Percentiles rank a stretch among this genome's conserved stretches.
phyloP scores from a whole-genome alignment of 2,113 vertebrate genomes.

The Larimichthys polyactis region DNA sequence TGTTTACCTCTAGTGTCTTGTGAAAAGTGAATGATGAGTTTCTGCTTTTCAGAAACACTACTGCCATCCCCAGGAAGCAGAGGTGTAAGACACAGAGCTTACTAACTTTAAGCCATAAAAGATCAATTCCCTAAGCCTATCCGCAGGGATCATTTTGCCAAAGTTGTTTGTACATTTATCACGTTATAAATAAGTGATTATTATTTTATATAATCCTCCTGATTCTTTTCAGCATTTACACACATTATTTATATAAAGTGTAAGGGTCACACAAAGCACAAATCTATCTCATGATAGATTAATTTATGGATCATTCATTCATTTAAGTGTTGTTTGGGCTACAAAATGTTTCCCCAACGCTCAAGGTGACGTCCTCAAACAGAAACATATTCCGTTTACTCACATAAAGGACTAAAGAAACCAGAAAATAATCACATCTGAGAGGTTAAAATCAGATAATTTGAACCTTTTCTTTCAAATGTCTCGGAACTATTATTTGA shows the following conservation, averaged over 20 bases:
- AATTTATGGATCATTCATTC: too few relatives aligned
- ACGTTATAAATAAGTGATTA: not conserved
- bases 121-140: not conserved
- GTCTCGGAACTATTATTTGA: too few relatives aligned
- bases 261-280: not conserved
- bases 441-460: too few relatives aligned
- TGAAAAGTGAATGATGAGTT: not conserved
- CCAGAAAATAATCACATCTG: too few relatives aligned
- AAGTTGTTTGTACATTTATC: not conserved
- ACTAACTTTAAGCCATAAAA: not conserved
- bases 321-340: too few relatives aligned
- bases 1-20: not conserved
- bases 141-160: not conserved
- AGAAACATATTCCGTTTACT: too few relatives aligned
- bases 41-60: not conserved
- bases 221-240: not conserved
- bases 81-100: not conserved
- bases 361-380: too few relatives aligned
- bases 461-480: too few relatives aligned
- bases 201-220: too few relatives aligned
- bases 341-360: too few relatives aligned
- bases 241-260: not conserved
- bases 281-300: too few relatives aligned
- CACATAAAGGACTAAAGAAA: too few relatives aligned
- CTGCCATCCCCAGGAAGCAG: constrained; percentile 22